Evolutionary conservation across 2,888 invertebrate species (phyloP).

Genomic region (Rotaria macrura): DNA sequence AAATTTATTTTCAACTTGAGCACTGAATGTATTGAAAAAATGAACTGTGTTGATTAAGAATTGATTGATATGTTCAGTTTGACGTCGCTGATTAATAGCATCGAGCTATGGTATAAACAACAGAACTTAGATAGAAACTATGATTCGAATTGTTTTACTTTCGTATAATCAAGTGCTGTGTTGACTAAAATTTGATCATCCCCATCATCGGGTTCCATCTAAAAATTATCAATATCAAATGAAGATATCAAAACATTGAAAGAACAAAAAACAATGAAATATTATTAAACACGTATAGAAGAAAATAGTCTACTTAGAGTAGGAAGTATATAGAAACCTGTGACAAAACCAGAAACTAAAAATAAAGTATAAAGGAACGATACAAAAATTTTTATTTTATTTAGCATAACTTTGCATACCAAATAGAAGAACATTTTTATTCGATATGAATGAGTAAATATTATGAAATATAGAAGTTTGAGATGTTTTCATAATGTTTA

Average conservation of each 20-base stretch:
- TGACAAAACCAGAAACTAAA: background rate
- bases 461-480: background rate
- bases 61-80: slow-evolving; percentile 12
- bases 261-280: background rate
- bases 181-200: background rate
- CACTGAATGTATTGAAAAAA: slow-evolving; percentile 20
- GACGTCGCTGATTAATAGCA: background rate
- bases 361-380: background rate
- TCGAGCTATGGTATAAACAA: background rate
- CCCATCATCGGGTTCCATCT: background rate
- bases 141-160: background rate
- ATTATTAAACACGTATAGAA: background rate
- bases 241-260: background rate
- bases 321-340: background rate
- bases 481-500: background rate
- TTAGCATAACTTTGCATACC: background rate
- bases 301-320: background rate
- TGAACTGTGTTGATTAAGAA: background rate
- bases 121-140: too few species aligned
- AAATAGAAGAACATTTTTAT: background rate
- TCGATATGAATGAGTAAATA: background rate
- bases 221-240: background rate
- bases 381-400: background rate
- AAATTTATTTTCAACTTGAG: slow-evolving; percentile 13
- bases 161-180: slow-evolving; percentile 6